phyloP scores from a whole-genome alignment of 1,140 invertebrate genomes.

The Euborellia annulipes region DNA sequence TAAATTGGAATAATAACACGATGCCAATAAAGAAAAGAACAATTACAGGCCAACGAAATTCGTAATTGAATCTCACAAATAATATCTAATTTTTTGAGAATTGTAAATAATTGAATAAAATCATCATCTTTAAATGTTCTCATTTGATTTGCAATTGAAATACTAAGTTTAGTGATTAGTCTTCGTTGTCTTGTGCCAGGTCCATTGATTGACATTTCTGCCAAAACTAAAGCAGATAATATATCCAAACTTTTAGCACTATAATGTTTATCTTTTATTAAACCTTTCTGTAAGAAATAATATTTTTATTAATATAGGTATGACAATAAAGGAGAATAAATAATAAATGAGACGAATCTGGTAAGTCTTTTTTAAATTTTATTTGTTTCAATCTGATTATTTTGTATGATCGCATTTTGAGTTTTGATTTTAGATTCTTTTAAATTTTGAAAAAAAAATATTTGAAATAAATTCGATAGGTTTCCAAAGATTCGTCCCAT shows the following conservation, averaged over 20 bases:
- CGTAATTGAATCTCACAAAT: constrained; percentile 41
- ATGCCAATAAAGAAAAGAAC: constrained; percentile 71
- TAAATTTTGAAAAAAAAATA: too few species aligned
- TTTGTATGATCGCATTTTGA: too few species aligned
- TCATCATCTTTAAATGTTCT: constrained; percentile 35
- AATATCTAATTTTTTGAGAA: constrained; percentile 43
- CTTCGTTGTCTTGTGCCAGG: constrained; percentile 46
- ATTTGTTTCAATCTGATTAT: too few species aligned
- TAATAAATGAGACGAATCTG: constrained; percentile 1
- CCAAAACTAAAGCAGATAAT: constrained; percentile 52
- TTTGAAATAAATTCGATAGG: too few species aligned
- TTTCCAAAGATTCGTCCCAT: too few species aligned
- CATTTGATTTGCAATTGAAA: constrained; percentile 44
- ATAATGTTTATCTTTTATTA: constrained; percentile 40
- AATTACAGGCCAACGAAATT: constrained; percentile 46
- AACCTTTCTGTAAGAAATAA: constrained; percentile 24
- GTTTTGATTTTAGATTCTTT: constrained; percentile 9
- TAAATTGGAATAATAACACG: constrained; percentile 59
- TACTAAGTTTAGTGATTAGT: constrained; percentile 45
- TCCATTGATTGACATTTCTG: constrained; percentile 53
- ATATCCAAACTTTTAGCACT: constrained; percentile 45
- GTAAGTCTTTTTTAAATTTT: too few species aligned
- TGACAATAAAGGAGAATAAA: not conserved
- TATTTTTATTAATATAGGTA: too few species aligned
- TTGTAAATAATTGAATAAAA: constrained; percentile 31